These are phyloP conservation scores for Channa striata DNA, from an alignment of 2,797 vertebrate species.

Conservation along the genomic window DNA sequence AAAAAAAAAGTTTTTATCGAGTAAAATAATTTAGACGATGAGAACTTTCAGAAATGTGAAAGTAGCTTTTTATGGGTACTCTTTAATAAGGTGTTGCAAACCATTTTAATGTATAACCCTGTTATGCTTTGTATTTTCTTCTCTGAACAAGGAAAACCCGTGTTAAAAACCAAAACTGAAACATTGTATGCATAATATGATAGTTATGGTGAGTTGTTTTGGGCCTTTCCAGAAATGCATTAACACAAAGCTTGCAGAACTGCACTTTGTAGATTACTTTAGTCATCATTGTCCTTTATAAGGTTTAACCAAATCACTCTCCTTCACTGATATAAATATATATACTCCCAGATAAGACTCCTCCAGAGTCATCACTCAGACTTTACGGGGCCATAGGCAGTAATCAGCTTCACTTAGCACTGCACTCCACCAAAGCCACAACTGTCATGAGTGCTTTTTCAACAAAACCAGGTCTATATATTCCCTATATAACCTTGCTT, in stretches of 20 bases:
- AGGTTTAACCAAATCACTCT: conserved; percentile 52
- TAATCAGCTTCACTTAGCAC: conserved; percentile 40
- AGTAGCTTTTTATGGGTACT: conserved; percentile 65
- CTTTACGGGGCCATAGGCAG: conserved; percentile 35
- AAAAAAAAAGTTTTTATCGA: conserved; percentile 41
- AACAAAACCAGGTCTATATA: conserved; percentile 75
- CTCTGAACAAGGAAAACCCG: conserved; percentile 45
- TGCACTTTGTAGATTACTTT: conserved; percentile 76
- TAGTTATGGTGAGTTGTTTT: conserved; percentile 44
- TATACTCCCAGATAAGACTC: conserved; percentile 28
- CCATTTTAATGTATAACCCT: conserved; percentile 52
- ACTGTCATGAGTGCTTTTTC: conserved; percentile 43
- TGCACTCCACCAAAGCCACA: conserved; percentile 61
- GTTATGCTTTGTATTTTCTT: conserved; percentile 39
- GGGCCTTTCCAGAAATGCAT: conserved; percentile 43
- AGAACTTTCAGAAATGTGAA: conserved; percentile 73
- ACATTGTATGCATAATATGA: conserved; percentile 47
- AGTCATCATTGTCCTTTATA: conserved; percentile 40
- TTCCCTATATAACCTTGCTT: conserved; percentile 77
- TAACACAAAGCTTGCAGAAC: conserved; percentile 67
- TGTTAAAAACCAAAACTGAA: conserved; percentile 60
- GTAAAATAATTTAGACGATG: conserved; percentile 22
- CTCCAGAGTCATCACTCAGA: conserved; percentile 32
- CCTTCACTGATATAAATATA: conserved; percentile 31
- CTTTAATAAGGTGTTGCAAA: conserved; percentile 53